Evolutionary conservation across 2,113 vertebrate genomes (phyloP).

Genomic region (Peromyscus leucopus): DNA sequence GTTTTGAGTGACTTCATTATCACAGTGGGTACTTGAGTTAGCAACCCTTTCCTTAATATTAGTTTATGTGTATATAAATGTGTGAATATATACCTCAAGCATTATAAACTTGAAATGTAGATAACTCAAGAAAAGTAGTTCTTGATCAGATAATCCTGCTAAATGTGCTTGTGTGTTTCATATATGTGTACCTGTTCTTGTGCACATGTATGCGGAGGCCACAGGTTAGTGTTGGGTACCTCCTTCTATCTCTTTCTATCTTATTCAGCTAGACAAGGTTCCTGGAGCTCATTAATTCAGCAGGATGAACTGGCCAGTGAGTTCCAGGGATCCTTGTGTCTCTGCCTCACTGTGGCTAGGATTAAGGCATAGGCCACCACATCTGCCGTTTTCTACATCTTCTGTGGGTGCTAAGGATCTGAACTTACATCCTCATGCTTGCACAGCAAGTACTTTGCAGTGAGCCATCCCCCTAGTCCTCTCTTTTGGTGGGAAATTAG

Average conservation of each 20-base stretch:
- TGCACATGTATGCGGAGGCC: background rate
- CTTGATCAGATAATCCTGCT: conserved; percentile 15
- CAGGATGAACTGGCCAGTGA: background rate
- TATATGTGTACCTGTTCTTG: background rate
- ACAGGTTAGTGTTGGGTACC: background rate
- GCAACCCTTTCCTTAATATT: background rate
- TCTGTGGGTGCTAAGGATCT: background rate
- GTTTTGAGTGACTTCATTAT: conserved; percentile 30
- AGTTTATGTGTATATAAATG: background rate
- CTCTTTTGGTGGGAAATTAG: conserved; percentile 47
- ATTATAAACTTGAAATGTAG: conserved; percentile 27
- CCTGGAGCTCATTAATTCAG: background rate
- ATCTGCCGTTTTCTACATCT: background rate
- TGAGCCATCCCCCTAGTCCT: background rate
- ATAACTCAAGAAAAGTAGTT: conserved; percentile 33
- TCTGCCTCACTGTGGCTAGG: background rate
- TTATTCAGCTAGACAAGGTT: background rate
- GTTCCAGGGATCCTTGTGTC: background rate
- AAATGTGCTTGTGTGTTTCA: background rate
- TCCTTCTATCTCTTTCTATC: background rate
- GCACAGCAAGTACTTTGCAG: background rate
- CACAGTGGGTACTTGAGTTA: background rate
- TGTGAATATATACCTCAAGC: background rate
- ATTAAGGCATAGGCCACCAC: background rate
- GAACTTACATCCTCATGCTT: background rate